Evolutionary conservation across 2,113 vertebrate genomes (phyloP).

Genomic region (Illadopsis cleaveri): DNA sequence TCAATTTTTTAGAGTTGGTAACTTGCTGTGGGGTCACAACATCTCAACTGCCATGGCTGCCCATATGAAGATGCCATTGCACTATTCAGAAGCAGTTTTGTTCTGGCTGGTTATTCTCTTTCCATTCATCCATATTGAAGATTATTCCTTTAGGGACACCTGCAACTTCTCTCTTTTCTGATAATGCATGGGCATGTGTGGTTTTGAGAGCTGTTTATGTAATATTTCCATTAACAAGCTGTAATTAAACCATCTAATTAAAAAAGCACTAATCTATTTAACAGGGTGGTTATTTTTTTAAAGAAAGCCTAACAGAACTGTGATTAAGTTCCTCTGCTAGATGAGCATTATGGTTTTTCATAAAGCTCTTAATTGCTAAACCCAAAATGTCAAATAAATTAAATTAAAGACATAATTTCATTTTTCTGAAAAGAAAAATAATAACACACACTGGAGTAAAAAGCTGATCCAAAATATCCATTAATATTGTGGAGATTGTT

Average conservation of each 20-base stretch:
- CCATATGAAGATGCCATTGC: neutral
- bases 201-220: conserved; percentile 68
- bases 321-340: conserved; percentile 71
- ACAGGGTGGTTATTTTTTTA: neutral
- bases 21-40: neutral
- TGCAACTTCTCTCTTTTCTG: conserved; percentile 42
- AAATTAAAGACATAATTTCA: conserved; percentile 75
- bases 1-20: neutral
- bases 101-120: conserved; percentile 5
- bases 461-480: conserved; percentile 52
- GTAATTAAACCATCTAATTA: conserved; percentile 78
- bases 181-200: conserved; percentile 7
- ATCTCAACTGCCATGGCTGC: neutral
- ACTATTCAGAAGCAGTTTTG: neutral
- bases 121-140: conserved; percentile 1
- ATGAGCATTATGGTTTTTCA: conserved; percentile 72
- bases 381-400: conserved; percentile 76
- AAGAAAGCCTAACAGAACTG: conserved; percentile 42
- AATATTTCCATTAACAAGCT: conserved; percentile 76
- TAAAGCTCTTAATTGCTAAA: conserved; percentile 71
- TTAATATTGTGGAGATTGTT: conserved; percentile 29
- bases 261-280: conserved; percentile 75
- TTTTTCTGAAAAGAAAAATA: conserved; percentile 43
- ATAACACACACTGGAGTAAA: neutral
- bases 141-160: conserved; percentile 48